Evolutionary conservation across 2,888 invertebrate genomes (phyloP).

Genomic region (Orthosia cruda): DNA sequence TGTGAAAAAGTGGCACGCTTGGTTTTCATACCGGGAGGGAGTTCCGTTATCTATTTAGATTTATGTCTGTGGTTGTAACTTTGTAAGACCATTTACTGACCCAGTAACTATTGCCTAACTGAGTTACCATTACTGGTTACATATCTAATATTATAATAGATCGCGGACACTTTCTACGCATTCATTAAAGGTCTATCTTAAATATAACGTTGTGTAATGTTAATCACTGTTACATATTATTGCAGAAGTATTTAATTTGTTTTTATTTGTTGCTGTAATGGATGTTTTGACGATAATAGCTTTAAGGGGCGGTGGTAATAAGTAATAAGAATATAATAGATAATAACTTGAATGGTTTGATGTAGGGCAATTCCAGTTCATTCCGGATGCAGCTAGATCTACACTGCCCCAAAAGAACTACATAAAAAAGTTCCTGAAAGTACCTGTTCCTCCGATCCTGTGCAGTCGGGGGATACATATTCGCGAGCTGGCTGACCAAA

Average conservation of each 20-base stretch:
- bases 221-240: constrained; percentile 24
- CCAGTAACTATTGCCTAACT: constrained; percentile 49
- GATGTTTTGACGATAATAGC: background rate
- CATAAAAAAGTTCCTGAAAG: too few species aligned
- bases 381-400: background rate
- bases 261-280: background rate
- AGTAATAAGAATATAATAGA: background rate
- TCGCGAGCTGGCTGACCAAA: too few species aligned
- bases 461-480: too few species aligned
- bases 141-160: constrained; percentile 42
- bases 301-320: background rate
- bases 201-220: constrained; percentile 31
- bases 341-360: background rate
- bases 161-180: constrained; percentile 60
- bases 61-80: too few species aligned
- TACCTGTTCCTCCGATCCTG: too few species aligned
- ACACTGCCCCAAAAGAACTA: too few species aligned
- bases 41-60: too few species aligned
- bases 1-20: too few species aligned
- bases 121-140: constrained; percentile 36
- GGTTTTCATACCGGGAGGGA: too few species aligned
- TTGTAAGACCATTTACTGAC: constrained; percentile 33
- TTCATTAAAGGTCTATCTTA: constrained; percentile 35
- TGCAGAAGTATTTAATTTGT: background rate
- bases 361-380: background rate